Base-by-base conservation (phyloP, 2,888 invertebrate genomes). In the Heliconius hortense region DNA sequence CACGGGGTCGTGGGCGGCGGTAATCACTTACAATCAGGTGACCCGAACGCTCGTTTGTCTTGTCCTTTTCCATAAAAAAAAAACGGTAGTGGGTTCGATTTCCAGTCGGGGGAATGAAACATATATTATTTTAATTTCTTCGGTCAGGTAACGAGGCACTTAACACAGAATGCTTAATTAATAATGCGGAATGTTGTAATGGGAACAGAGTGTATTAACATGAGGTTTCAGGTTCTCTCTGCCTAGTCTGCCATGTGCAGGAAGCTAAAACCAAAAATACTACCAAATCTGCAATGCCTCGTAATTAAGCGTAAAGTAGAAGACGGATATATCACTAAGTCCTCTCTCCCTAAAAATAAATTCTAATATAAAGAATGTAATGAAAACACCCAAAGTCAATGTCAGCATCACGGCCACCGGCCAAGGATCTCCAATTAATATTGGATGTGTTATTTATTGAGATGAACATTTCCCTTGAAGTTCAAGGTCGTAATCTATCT, bases 401-500 rank as follows among this genome's bases (percentile, higher is more conserved):
- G 68, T 48, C 43, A 68, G 48, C 28, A 21, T 64, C 64, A 64
- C 24, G 59, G 59, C 59, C 59, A 59, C 5, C 28, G 28, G 21
- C 68, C 68, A 68, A 68, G 68, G 68, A 68, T 53, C 28, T 31
- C 28, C n/a, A 53, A 31, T 21, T 53, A 68, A 73, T 73, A 68
- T 68, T 60, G 68, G 28, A 67, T 62, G 24, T 74, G 74, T 74
- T 74, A 69, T 74, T 74, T 74, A 74, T 68, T 74, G 67, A 24
- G 68, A 74, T 48, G 74, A 68, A 62, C 68, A 60, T 74, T 62
- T n/a, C 26, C 21, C 67, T 28, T 60, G 67, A 74, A 68, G 74
- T 70, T 70, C 70, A 74, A 69, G 74, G 63, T 70, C 48, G 74
- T 63, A 74, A 62, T 74, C 53, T 74, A 56, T 74, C 70, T 64